Evolutionary conservation across 2,797 vertebrate genomes (phyloP), one percentile per base, ranked within the genome.

Genomic region (Lacerta viridis): DNA sequence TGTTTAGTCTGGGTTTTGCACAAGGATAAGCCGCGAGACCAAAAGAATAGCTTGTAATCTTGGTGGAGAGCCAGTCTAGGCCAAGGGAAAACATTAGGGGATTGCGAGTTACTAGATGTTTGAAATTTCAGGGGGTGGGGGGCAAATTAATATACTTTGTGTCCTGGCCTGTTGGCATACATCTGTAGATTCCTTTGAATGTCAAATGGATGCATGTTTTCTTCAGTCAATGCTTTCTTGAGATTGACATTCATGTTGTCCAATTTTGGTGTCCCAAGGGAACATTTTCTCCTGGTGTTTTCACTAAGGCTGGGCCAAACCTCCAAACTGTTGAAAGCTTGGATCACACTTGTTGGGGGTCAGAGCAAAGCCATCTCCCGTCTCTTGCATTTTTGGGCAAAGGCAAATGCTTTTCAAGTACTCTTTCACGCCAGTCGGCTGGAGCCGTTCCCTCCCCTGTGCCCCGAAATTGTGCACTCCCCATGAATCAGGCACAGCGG

Each of bases 11-110:
- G 93, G 88, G 78, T 74, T 89, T 89, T 75, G 66, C 72, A 6
- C 29, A 66, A 93, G 95, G 93, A 94, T 95, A 94, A 95, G 93
- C 84, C 1, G 3, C 27, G 84, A 92, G 93, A 95, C 93, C 91
- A 61, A 88, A 94, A 89, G 93, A 92, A 94, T 84, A 0, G 77
- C 11, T 77, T 91, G 91, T 83, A 88, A 90, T 94, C 92, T 95
- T 90, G 0, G 0, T 68, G 92, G 93, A 90, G 75, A 94, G 93
- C 91, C 93, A 91, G 93, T 92, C 93, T 89, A 77, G 78, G 86
- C 86, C 0, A 33, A 74, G 90, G 85, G 85, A 46, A 88, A 91
- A 90, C 88, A 27, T 75, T 13, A 68, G 89, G 68, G 33, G 91
- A 71, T 87, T 15, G 43, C 78, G 3, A 84, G 27, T 43, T 39